phyloP scores from a whole-genome alignment of 2,797 vertebrate species.

The Sphaeramia orbicularis region DNA sequence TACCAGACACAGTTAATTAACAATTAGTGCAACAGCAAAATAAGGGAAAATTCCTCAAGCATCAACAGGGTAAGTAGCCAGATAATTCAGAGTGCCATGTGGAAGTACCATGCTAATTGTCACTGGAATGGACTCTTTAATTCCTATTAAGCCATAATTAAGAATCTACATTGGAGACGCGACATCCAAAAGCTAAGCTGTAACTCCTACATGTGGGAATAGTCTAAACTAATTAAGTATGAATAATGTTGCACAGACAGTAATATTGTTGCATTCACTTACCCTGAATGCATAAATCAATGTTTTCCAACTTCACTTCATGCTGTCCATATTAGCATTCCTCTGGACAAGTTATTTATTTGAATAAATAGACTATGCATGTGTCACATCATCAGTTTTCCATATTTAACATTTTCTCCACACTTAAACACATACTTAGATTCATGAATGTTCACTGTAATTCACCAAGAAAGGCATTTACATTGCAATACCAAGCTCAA shows the following conservation, averaged over 20 bases:
- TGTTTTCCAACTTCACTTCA: constrained; percentile 6
- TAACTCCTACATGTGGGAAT: constrained; percentile 43
- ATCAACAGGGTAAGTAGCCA: constrained; percentile 46
- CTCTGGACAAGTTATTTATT: constrained; percentile 6
- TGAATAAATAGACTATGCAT: constrained; percentile 4
- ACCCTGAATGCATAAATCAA: constrained; percentile 46
- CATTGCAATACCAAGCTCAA: neutral
- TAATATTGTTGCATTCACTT: constrained; percentile 43
- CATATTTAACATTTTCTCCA: neutral
- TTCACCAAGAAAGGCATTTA: constrained; percentile 12
- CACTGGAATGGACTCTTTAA: constrained; percentile 58
- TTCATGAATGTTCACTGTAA: constrained; percentile 4
- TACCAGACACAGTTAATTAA: constrained; percentile 51
- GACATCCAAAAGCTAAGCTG: constrained; percentile 39
- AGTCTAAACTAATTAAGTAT: constrained; percentile 51
- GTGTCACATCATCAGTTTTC: neutral
- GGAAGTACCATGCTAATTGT: constrained; percentile 52
- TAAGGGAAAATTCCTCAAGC: constrained; percentile 57
- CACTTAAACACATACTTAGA: constrained; percentile 1
- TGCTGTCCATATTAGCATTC: neutral
- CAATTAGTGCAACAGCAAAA: constrained; percentile 57
- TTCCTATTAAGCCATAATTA: constrained; percentile 65
- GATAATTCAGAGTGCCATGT: constrained; percentile 51
- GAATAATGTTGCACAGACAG: constrained; percentile 39
- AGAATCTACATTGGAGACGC: constrained; percentile 49